Evolutionary conservation across 2,797 vertebrate species (phyloP), one percentile per base, ranked within the genome.

Genomic region (Oreochromis grahami): DNA sequence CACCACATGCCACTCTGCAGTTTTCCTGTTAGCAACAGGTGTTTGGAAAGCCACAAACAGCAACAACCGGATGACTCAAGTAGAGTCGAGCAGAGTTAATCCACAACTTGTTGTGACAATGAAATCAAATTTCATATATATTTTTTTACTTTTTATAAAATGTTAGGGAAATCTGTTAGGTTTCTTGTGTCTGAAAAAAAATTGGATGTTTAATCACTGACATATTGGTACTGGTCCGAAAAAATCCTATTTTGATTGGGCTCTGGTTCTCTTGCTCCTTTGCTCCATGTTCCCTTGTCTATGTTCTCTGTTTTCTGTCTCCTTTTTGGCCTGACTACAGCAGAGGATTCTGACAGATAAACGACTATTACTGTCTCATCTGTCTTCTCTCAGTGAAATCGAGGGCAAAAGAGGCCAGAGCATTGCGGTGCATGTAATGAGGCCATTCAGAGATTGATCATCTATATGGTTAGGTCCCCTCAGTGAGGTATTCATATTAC

Each of bases 381-480:
- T 21, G 79, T 90, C 79, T 76, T 82, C 78, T 80, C 74, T 83
- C 84, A 55, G 81, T 84, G 83, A 89, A 89, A 89, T 86, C 12
- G 38, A 88, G 80, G 77, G 78, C 78, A 77, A 83, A 78, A 79
- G 77, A 83, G 83, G 77, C 65, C 55, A 15, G 84, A 34, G 87
- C 89, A 85, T 89, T 81, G 90, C 21, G 24, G 84, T 84, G 91
- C 93, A 94, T 92, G 51, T 92, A 89, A 95, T 93, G 88, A 91
- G 91, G 77, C 89, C 85, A 89, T 90, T 92, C 63, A 88, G 80
- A 84, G 76, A 94, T 90, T 87, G 91, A 94, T 93, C 91, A 81
- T 83, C 85, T 82, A 74, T 91, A 90, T n/a, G 81, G 52, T 79
- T 36, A 24, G 58, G 63, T 74, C 45, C 50, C 48, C 76, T 84